Evolutionary conservation across 2,113 vertebrate genomes (phyloP), one percentile per base, ranked within the genome.

Genomic region (Thalassoma bifasciatum): DNA sequence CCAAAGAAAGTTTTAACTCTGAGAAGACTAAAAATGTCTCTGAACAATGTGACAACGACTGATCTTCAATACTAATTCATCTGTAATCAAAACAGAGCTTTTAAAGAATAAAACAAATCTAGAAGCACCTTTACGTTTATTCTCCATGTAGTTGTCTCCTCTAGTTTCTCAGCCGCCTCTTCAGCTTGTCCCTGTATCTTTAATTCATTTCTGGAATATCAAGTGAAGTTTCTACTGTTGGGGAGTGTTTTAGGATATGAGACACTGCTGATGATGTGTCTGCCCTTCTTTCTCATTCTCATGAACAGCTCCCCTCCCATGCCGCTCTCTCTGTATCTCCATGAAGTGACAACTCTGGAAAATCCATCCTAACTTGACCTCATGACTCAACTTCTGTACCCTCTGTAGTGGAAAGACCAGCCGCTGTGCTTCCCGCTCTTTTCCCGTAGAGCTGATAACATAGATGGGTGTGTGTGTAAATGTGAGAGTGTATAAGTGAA

Each of bases 341-440:
- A 1, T 51, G 75, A n/a, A 49, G 21, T 56, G 40, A 60, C 64
- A 84, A 71, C 14, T 67, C 37, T 75, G 89, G 88, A 88, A 89
- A 88, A 78, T 84, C 88, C 82, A 26, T 59, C 26, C 21, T 21
- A 24, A 79, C 61, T 50, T 74, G 77, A 88, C 82, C 75, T 60
- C 59, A 34, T 82, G 78, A 79, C 77, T 80, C 59, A 71, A 13
- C 40, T 53, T 60, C 79, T 74, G 75, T 54, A 61, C 51, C 6
- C 63, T 46, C 53, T 67, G 59, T 66, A 79, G 54, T 8, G 64
- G 57, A 53, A 72, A 82, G 76, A 63, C 23, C 53, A 13, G 1
- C 2, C 1, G 17, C 9, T 63, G 36, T 38, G 71, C 50, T 86
- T 87, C 79, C 83, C 78, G 50, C 72, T 81, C 61, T 5, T 62